Conservation (phyloP, 37 sponge, comb jelly and placozoan genomes). For the Eunapius fragilis region DNA sequence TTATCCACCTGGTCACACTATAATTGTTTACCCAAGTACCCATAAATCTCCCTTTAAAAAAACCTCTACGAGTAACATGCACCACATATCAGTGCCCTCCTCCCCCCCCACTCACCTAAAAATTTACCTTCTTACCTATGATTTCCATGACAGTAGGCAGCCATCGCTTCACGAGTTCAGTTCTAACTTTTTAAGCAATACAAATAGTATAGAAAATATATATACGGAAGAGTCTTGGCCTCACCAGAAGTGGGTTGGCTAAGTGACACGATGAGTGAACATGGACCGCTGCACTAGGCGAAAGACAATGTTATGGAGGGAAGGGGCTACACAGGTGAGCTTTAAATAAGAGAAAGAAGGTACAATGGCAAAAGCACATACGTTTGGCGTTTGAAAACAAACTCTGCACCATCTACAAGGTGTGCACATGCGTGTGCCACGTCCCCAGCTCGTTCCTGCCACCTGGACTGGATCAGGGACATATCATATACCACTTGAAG, state of each 20-base stretch:
- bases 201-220: background rate
- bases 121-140: background rate
- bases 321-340: background rate
- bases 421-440: background rate
- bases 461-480: background rate
- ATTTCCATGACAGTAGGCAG: background rate
- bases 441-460: background rate
- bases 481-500: too few species aligned
- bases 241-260: background rate
- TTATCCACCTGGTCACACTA: too few species aligned
- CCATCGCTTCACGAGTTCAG: background rate
- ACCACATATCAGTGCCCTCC: too few species aligned
- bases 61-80: too few species aligned
- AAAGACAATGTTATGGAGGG: background rate
- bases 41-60: too few species aligned
- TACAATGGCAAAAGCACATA: background rate
- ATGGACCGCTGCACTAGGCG: background rate
- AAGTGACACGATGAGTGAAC: background rate
- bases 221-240: background rate
- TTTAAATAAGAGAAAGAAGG: too few species aligned
- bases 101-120: too few species aligned
- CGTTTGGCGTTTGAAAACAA: background rate
- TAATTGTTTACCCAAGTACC: too few species aligned
- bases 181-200: background rate
- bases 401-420: background rate